Conservation (phyloP, 1,140 invertebrate genomes). For the Brachionus koreanus region DNA sequence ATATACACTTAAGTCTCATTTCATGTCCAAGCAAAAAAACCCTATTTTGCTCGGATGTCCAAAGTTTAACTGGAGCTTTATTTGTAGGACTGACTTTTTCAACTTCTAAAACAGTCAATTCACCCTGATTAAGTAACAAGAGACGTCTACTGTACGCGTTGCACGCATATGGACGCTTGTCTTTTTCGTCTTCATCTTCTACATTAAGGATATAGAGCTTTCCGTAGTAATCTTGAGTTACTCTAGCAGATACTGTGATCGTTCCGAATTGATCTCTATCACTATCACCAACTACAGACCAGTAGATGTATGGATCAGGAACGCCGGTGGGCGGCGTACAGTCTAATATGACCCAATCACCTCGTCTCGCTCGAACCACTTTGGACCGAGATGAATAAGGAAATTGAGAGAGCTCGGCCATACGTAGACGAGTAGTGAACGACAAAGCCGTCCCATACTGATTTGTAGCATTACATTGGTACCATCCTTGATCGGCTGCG, state of each 20-base stretch:
- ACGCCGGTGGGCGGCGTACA: conserved; percentile 41
- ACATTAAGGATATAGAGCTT: conserved; percentile 42
- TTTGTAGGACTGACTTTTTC: conserved; percentile 38
- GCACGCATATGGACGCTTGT: conserved; percentile 35
- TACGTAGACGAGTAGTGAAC: background rate
- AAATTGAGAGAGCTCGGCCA: conserved; percentile 34
- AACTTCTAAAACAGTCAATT: conserved; percentile 33
- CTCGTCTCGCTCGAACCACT: conserved; percentile 3
- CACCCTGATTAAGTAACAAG: conserved; percentile 8
- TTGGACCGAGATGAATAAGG: conserved; percentile 40
- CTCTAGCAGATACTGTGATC: background rate
- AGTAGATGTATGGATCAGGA: conserved; percentile 43
- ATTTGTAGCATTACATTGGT: conserved; percentile 94
- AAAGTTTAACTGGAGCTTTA: conserved; percentile 32
- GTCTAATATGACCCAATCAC: conserved; percentile 29
- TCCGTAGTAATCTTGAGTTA: conserved; percentile 43
- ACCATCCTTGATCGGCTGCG: conserved; percentile 84
- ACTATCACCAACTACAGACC: conserved; percentile 39
- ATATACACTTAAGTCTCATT: conserved; percentile 45
- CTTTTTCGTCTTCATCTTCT: conserved; percentile 44
- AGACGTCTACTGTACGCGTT: conserved; percentile 22
- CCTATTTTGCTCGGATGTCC: conserved; percentile 36
- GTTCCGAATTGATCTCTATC: conserved; percentile 38
- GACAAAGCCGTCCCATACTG: conserved; percentile 76
- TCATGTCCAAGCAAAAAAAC: conserved; percentile 57